Base-by-base conservation (phyloP, 1,140 invertebrate species). In the Achroia grisella region DNA sequence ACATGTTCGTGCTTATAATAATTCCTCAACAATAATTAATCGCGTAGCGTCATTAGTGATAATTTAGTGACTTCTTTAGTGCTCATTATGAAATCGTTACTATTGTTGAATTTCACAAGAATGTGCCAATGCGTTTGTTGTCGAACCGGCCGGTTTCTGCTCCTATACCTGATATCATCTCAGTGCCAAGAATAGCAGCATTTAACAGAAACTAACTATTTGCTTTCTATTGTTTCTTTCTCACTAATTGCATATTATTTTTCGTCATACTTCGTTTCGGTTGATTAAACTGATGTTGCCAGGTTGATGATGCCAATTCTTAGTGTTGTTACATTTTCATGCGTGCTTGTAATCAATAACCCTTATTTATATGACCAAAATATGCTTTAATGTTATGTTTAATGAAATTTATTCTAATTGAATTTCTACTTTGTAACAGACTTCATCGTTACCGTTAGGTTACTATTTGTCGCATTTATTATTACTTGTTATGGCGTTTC, bases 211-310 rank as follows among this genome's bases (percentile, higher is more conserved):
- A 17, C 17, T 30, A 39, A 31, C 41, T 48, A 33, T 49, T 49
- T 46, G 39, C 53, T 53, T 49, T 50, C 60, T 54, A 52, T 31
- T 44, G 39, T 49, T 44, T 53, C 51, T 59, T 65, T 61, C 52
- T 64, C 44, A 46, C 41, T 50, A 55, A 62, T 64, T 62, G 50
- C 43, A 57, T 47, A 45, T 71, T 71, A 61, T 60, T 53, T 61
- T 40, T 44, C 51, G 62, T 68, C 54, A 66, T 69, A 64, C 53
- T 61, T 52, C 52, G 54, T 37, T 65, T 62, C 61, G 44, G 45
- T 58, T 48, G 54, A 68, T 73, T 59, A 58, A 57, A 60, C 17
- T 6, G 6, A 23, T 23, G 17, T 3, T 23, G 17, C 17, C 6
- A 23, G n/a, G n/a, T n/a, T n/a, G 6, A 23, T 23, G 17, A 23